phyloP scores from a whole-genome alignment of 2,113 vertebrate species.

The Chamaetylas fuelleborni region DNA sequence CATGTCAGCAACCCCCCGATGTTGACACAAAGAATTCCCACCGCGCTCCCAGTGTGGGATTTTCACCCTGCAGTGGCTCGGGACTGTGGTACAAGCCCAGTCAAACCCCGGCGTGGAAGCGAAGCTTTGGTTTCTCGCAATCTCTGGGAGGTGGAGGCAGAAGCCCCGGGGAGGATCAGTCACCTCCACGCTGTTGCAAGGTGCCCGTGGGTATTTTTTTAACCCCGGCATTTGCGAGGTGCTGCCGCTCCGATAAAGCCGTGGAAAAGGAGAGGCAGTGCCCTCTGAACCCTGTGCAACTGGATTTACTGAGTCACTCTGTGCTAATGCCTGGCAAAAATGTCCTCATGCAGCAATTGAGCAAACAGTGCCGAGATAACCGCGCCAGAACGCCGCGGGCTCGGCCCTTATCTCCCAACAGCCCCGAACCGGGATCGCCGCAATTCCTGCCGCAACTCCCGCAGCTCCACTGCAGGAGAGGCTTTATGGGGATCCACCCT shows the following conservation, averaged over 20 bases:
- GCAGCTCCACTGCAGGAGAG: background rate
- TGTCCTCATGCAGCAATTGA: background rate
- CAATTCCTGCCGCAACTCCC: background rate
- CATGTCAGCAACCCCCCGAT: fast-evolving
- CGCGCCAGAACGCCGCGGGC: background rate
- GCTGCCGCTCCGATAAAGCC: background rate
- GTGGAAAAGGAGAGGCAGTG: background rate
- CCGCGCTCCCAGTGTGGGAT: fast-evolving
- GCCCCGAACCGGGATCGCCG: fast-evolving
- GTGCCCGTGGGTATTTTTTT: background rate
- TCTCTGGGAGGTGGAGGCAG: background rate
- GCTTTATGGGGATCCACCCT: fast-evolving
- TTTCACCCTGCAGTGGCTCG: background rate
- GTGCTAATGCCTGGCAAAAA: background rate
- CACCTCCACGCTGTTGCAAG: constrained; percentile 11
- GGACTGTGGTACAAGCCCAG: background rate
- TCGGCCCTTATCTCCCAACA: background rate
- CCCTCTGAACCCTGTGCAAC: constrained; percentile 7
- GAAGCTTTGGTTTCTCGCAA: background rate
- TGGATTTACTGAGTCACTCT: constrained; percentile 13
- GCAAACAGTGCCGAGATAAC: background rate
- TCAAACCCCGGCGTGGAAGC: fast-evolving
- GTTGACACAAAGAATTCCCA: background rate
- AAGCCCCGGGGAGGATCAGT: background rate
- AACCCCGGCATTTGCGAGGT: background rate